These are phyloP conservation scores for Cryptocheilus praepositus DNA, from an alignment of 2,888 invertebrate genomes.

Conservation along the genomic window DNA sequence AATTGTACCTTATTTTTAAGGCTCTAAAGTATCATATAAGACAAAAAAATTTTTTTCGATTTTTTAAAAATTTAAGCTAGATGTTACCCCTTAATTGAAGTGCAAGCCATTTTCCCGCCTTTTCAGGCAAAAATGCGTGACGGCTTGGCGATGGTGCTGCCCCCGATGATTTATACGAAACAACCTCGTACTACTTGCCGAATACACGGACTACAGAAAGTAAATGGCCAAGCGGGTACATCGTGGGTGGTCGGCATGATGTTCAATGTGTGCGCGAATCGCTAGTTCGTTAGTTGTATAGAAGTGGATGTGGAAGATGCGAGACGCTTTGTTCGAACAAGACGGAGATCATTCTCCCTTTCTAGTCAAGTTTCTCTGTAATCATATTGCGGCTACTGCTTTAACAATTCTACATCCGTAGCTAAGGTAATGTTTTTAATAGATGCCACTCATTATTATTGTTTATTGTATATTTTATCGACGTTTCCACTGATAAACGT, in stretches of 20 bases:
- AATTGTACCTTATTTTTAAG: no score
- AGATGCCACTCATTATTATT: neutral
- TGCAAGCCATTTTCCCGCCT: no score
- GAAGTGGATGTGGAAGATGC: constrained; percentile 59
- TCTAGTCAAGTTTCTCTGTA: constrained; percentile 14
- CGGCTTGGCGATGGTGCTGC: no score
- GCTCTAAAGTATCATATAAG: no score
- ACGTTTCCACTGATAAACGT: no score
- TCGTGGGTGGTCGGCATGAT: constrained; percentile 66
- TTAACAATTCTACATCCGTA: neutral
- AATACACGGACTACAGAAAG: no score
- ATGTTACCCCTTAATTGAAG: no score
- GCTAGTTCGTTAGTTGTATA: constrained; percentile 57
- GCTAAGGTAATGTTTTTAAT: neutral
- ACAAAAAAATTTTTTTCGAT: no score
- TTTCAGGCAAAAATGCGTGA: no score
- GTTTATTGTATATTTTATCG: neutral
- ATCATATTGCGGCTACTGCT: neutral
- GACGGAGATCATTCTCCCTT: constrained; percentile 52
- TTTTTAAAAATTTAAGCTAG: no score
- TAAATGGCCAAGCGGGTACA: constrained; percentile 23
- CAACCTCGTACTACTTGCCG: no score
- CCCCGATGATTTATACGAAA: no score
- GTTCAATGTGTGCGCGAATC: constrained; percentile 63
- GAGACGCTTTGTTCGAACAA: constrained; percentile 58